phyloP scores from a whole-genome alignment of 2,888 invertebrate genomes.

The Palloptera scutellata region DNA sequence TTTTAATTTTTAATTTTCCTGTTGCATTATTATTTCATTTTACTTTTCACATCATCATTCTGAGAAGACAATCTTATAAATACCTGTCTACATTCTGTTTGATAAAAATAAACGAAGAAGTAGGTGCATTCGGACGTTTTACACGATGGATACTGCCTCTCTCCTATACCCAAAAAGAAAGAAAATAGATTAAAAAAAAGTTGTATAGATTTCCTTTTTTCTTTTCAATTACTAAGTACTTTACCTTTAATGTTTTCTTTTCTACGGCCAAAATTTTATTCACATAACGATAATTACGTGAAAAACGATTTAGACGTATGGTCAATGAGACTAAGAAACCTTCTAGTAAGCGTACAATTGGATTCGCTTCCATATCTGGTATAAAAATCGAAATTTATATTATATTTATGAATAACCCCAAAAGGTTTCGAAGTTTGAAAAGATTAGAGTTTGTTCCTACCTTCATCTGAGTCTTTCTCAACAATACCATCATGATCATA shows the following conservation, averaged over 20 bases:
- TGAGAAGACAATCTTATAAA: constrained; percentile 39
- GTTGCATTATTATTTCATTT: constrained; percentile 4
- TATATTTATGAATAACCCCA: background rate
- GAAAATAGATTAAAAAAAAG: constrained; percentile 22
- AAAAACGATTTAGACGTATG: constrained; percentile 81
- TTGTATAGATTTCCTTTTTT: no score
- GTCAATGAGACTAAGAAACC: constrained; percentile 78
- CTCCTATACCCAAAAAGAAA: constrained; percentile 66
- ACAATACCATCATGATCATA: constrained; percentile 53
- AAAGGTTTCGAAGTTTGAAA: background rate
- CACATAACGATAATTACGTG: constrained; percentile 94
- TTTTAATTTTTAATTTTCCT: constrained; percentile 9
- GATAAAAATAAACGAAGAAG: constrained; percentile 67
- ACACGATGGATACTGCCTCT: constrained; percentile 76
- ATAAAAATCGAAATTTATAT: background rate
- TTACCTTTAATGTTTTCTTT: constrained; percentile 86
- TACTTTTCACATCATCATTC: background rate
- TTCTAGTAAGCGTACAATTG: constrained; percentile 58
- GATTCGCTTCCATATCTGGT: constrained; percentile 54
- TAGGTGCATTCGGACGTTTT: constrained; percentile 38
- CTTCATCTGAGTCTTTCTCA: constrained; percentile 52
- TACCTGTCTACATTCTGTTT: constrained; percentile 57
- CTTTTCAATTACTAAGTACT: constrained; percentile 12
- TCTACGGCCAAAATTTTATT: constrained; percentile 87
- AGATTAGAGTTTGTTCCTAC: constrained; percentile 26